phyloP scores from a whole-genome alignment of 2,888 invertebrate genomes.

The Colletes collaris region DNA sequence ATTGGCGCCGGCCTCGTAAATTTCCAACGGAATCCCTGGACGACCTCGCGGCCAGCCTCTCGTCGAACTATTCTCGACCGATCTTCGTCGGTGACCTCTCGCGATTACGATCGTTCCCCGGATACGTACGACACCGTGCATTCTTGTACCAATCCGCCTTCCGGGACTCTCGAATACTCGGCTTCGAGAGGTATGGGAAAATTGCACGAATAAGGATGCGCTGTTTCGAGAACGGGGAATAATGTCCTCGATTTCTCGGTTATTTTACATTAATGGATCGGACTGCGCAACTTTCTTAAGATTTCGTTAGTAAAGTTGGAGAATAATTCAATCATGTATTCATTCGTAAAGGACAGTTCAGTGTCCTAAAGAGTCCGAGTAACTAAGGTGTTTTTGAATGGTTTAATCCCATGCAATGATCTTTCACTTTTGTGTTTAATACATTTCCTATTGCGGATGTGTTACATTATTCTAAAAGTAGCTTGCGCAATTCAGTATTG shows the following conservation, averaged over 20 bases:
- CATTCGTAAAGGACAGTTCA: no score
- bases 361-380: no score
- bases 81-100: conserved; percentile 32
- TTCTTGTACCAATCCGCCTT: conserved; percentile 10
- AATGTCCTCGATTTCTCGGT: no score
- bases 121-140: conserved; percentile 24
- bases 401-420: conserved; percentile 7
- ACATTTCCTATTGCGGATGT: background rate
- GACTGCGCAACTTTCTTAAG: no score
- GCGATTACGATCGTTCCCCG: conserved; percentile 24
- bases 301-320: no score
- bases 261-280: no score
- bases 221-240: background rate
- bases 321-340: no score
- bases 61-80: conserved; percentile 2
- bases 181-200: background rate
- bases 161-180: conserved; percentile 10
- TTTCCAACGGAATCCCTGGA: conserved; percentile 45
- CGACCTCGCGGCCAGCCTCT: conserved; percentile 34
- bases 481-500: background rate
- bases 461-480: conserved; percentile 6
- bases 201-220: background rate
- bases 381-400: no score
- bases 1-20: conserved; percentile 70
- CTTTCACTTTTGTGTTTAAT: background rate